Evolutionary conservation across 2,888 invertebrate species (phyloP).

Genomic region (Caenorhabditis doughertyi): DNA sequence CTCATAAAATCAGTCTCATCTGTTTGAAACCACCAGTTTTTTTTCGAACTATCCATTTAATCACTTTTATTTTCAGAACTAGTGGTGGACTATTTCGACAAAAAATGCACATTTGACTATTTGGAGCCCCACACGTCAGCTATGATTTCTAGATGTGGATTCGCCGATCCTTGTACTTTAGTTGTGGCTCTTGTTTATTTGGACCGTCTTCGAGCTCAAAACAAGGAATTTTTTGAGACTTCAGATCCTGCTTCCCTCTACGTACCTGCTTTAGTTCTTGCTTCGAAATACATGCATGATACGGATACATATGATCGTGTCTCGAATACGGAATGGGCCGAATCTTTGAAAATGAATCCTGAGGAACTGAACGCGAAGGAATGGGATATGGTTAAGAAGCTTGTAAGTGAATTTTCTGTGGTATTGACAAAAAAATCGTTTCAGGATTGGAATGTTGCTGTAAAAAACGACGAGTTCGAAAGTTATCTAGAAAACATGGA

Average conservation of each 20-base stretch:
- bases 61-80: conserved; percentile 77
- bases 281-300: conserved; percentile 95
- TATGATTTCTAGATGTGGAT: conserved; percentile 85
- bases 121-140: conserved; percentile 79
- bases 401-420: conserved; percentile 85
- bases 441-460: conserved; percentile 76
- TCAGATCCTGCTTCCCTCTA: conserved; percentile 93
- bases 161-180: conserved; percentile 93
- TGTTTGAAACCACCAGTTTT: too few species aligned
- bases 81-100: conserved; percentile 81
- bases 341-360: conserved; percentile 89
- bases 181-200: conserved; percentile 95
- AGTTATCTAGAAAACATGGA: conserved; percentile 70
- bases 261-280: conserved; percentile 95
- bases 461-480: conserved; percentile 74
- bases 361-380: conserved; percentile 90
- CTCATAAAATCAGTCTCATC: too few species aligned
- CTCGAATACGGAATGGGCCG: conserved; percentile 93
- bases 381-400: conserved; percentile 83
- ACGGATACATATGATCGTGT: conserved; percentile 90
- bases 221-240: conserved; percentile 88
- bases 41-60: too few species aligned
- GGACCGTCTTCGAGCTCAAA: conserved; percentile 89
- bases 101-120: conserved; percentile 77
- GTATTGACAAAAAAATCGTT: conserved; percentile 14